Conservation (phyloP, 2,888 invertebrate genomes). For the Drosophila cyrtoloma region DNA sequence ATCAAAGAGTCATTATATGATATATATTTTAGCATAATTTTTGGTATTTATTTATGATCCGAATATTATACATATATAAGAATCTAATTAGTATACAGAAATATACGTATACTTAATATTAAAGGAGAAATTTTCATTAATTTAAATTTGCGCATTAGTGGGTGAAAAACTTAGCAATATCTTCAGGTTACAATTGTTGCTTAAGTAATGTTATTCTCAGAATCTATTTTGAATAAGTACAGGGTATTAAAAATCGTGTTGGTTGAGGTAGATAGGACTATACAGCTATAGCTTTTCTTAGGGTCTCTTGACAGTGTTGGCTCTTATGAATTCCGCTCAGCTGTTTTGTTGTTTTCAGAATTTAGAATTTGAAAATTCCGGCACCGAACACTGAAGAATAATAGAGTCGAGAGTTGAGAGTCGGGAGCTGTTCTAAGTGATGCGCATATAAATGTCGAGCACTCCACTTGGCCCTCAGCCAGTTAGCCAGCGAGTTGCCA, state of each 20-base stretch:
- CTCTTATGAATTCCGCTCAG: slow-evolving; percentile 77
- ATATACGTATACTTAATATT: neutral
- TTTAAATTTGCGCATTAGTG: no score
- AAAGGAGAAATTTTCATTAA: neutral
- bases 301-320: slow-evolving; percentile 26
- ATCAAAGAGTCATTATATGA: no score
- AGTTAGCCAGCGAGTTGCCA: slow-evolving; percentile 28
- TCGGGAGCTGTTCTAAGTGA: slow-evolving; percentile 66
- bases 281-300: slow-evolving; percentile 23
- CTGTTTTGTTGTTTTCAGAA: slow-evolving; percentile 63
- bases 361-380: slow-evolving; percentile 51
- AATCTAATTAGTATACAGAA: neutral
- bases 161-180: no score
- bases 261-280: neutral
- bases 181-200: no score
- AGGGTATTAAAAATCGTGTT: slow-evolving; percentile 26
- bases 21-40: no score
- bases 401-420: slow-evolving; percentile 17
- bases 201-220: neutral
- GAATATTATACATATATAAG: neutral
- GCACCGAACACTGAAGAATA: slow-evolving; percentile 19
- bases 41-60: neutral
- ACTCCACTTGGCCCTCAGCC: slow-evolving; percentile 68
- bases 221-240: neutral
- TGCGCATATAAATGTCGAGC: slow-evolving; percentile 83